phyloP scores from a whole-genome alignment of 2,113 vertebrate species.

The rat (Rattus norvegicus) region GRCr8 NC_086031.1:14155501-14156000 shows the following conservation, averaged over 20 bases:
- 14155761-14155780: neutral
- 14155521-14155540: neutral
- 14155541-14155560: neutral
- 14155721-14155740: neutral
- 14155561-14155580: no score
- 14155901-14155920: neutral
- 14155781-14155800: neutral
- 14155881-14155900: no score
- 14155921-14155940: neutral
- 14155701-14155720: neutral
- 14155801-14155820: neutral
- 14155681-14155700: neutral
- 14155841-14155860: neutral
- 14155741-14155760: neutral
- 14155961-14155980: neutral
- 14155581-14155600: neutral
- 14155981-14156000: neutral
- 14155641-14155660: neutral
- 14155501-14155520: neutral
- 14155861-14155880: neutral
- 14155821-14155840: neutral
- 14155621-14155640: neutral
- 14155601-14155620: rapidly evolving
- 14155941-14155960: neutral
- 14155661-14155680: neutral